Evolutionary conservation across 2,113 vertebrate species (phyloP).

Genomic region (Seriola dumerili): DNA sequence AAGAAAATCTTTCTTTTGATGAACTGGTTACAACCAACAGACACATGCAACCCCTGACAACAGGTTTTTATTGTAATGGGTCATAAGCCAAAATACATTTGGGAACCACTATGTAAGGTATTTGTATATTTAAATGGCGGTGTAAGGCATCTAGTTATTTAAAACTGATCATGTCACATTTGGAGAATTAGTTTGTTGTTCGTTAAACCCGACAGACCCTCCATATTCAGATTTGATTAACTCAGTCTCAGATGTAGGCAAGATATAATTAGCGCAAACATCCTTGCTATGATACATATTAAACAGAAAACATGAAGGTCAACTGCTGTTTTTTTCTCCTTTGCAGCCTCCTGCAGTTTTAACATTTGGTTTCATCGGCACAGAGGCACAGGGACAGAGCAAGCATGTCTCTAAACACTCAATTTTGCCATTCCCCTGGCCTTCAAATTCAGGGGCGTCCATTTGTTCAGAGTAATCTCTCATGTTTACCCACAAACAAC

Average conservation of each 20-base stretch:
- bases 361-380: neutral
- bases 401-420: neutral
- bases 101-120: neutral
- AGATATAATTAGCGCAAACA: constrained; percentile 13
- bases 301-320: neutral
- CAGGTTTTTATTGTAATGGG: too few species aligned
- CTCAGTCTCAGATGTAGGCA: neutral
- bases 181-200: neutral
- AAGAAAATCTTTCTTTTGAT: neutral
- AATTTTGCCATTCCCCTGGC: neutral
- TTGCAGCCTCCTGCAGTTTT: neutral
- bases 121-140: neutral
- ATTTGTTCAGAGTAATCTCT: constrained; percentile 24
- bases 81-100: too few species aligned
- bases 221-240: constrained; percentile 14
- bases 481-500: constrained; percentile 12
- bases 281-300: constrained; percentile 7
- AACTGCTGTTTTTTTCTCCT: neutral
- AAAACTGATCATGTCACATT: constrained; percentile 18
- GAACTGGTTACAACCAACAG: neutral
- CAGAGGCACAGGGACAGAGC: neutral
- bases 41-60: neutral
- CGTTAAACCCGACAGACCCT: constrained; percentile 7
- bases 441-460: neutral
- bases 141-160: neutral